Evolutionary conservation across 92 coral and sea anemone species (phyloP), one percentile per base, ranked within the genome.

Genomic region (Phenganax subtilis): DNA sequence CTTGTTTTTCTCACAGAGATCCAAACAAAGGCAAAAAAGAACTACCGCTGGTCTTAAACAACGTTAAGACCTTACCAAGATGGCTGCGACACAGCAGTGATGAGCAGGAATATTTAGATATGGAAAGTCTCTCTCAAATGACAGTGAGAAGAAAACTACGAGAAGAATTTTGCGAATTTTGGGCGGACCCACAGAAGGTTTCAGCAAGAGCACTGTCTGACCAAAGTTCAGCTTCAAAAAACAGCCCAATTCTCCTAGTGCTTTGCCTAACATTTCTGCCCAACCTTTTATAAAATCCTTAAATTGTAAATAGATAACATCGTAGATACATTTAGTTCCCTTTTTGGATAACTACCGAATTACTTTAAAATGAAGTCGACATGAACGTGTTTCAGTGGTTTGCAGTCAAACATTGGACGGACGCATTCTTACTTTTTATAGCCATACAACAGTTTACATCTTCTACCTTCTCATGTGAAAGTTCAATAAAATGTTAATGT

Each of bases 41-140:
- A 9, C 73, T 73, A 55, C 77, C 77, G 0, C 73, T 68, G 73
- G 53, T 68, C 20, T 11, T 73, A n/a, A 29, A 73, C 55, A 52
- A 73, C 44, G 61, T 73, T 3, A 12, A 52, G 29, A 30, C 30
- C 9, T 54, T 73, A 55, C 77, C 77, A 53, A 55, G 37, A 20
- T 73, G 77, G 77, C 77, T 62, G 62, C 58, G 29, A 73, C 62
- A 73, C 17, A 73, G 58, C 8, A 73, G 15, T 58, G 16, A 14
- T n/a, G 4, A 17, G 31, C 30, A 20, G 51, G 77, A 73, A 14
- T 73, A 37, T 12, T 54, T 73, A 17, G 77, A 73, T 31, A 55
- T 73, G 62, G n/a, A 58, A 51, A 53, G 77, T 55, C 20, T 73
- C 25, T 73, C 77, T n/a, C 60, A 55, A 14, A 73, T 73, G 77